phyloP scores from a whole-genome alignment of 2,113 vertebrate species.

The Oryzias javanicus region DNA sequence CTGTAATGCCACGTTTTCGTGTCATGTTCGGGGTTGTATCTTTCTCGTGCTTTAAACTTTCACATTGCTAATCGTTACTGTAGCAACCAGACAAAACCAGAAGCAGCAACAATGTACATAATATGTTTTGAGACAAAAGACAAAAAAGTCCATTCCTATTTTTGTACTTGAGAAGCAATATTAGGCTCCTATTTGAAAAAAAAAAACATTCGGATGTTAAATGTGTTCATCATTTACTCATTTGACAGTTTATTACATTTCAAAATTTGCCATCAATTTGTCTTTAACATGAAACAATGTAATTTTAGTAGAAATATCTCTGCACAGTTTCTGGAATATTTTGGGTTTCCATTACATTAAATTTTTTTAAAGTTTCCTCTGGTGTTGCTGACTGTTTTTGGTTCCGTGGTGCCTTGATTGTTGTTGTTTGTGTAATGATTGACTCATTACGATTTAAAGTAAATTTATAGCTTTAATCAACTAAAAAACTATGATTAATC shows the following conservation, averaged over 20 bases:
- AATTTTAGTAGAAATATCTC: slow-evolving; percentile 19
- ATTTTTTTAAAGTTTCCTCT: slow-evolving; percentile 51
- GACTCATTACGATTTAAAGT: slow-evolving; percentile 20
- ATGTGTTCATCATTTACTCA: slow-evolving; percentile 15
- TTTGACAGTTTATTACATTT: slow-evolving; percentile 5
- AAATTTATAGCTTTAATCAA: neutral
- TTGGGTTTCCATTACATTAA: slow-evolving; percentile 30
- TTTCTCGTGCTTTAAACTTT: neutral
- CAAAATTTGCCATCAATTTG: slow-evolving; percentile 2
- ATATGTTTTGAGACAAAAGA: slow-evolving; percentile 28
- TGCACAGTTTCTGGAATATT: slow-evolving; percentile 12
- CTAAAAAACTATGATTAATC: no score
- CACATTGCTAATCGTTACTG: neutral
- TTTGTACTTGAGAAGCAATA: slow-evolving; percentile 57
- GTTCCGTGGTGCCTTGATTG: neutral
- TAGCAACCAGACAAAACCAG: slow-evolving; percentile 25
- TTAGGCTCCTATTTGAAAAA: slow-evolving; percentile 10
- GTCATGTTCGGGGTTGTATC: neutral
- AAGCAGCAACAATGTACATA: slow-evolving; percentile 25
- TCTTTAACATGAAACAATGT: slow-evolving; percentile 13
- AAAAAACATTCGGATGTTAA: neutral
- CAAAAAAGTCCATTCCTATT: slow-evolving; percentile 48
- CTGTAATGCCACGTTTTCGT: neutral
- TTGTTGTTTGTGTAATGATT: slow-evolving; percentile 3
- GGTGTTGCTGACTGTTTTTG: neutral